Conservation (phyloP, 2,113 vertebrate genomes). For the Anolis sagrei region DNA sequence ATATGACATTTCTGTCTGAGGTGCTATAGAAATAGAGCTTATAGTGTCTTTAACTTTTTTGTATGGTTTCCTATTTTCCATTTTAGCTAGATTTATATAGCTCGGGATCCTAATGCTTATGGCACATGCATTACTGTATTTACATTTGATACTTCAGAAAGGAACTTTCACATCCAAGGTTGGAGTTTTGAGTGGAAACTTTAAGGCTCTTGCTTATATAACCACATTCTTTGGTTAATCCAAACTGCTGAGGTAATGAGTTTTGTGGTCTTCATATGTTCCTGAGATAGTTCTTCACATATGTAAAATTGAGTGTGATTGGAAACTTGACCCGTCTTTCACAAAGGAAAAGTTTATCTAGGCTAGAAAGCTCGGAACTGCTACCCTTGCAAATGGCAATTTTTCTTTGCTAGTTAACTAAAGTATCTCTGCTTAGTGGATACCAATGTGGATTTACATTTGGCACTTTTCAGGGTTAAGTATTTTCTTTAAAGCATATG, state of each 20-base stretch:
- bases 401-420: slow-evolving; percentile 62
- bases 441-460: slow-evolving; percentile 55
- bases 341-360: slow-evolving; percentile 64
- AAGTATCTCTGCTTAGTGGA: slow-evolving; percentile 57
- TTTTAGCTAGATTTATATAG: slow-evolving; percentile 44
- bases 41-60: not conserved
- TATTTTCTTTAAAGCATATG: not conserved
- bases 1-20: not conserved
- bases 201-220: slow-evolving; percentile 71
- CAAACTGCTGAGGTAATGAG: slow-evolving; percentile 75
- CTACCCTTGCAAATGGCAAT: slow-evolving; percentile 59
- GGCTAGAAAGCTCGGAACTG: slow-evolving; percentile 54
- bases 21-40: not conserved
- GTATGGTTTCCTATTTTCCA: slow-evolving; percentile 28
- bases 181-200: slow-evolving; percentile 71
- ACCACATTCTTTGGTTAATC: slow-evolving; percentile 73
- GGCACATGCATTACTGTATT: slow-evolving; percentile 63
- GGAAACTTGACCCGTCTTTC: slow-evolving; percentile 57
- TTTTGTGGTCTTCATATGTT: slow-evolving; percentile 73
- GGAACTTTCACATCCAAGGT: slow-evolving; percentile 63
- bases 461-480: slow-evolving; percentile 35
- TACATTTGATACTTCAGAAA: slow-evolving; percentile 57
- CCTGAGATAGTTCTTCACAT: slow-evolving; percentile 71
- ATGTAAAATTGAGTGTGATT: slow-evolving; percentile 60
- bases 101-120: slow-evolving; percentile 41